phyloP scores from a whole-genome alignment of 2,797 vertebrate genomes.

The Cryptoprocta ferox region DNA sequence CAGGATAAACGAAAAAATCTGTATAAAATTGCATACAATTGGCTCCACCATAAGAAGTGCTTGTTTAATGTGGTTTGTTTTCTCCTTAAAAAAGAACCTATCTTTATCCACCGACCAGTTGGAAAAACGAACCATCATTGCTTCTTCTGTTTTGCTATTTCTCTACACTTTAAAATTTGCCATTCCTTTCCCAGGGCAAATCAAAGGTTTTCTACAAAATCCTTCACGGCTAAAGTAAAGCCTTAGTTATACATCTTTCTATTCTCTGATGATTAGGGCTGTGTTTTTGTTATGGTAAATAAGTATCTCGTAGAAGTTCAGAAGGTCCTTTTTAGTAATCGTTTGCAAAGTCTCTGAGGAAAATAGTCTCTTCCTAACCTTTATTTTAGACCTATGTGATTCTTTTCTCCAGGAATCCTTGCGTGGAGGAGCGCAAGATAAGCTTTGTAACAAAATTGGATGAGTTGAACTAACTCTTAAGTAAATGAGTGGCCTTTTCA shows the following conservation, averaged over 20 bases:
- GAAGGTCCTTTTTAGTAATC: constrained; percentile 58
- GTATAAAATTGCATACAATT: constrained; percentile 20
- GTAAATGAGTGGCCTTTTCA: constrained; percentile 47
- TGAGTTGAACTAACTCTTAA: constrained; percentile 56
- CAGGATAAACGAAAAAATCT: constrained; percentile 53
- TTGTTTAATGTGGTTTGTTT: constrained; percentile 60
- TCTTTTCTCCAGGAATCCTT: constrained; percentile 65
- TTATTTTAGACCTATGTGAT: constrained; percentile 37
- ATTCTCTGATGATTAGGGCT: constrained; percentile 47
- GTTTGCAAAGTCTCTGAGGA: constrained; percentile 24
- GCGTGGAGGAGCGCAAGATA: constrained; percentile 61
- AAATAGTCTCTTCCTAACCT: constrained; percentile 57
- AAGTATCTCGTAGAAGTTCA: constrained; percentile 58
- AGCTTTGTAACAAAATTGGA: constrained; percentile 59
- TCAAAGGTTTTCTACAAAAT: constrained; percentile 62
- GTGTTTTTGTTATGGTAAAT: constrained; percentile 70
- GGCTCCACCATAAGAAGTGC: constrained; percentile 40
- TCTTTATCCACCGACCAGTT: constrained; percentile 43
- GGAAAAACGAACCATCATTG: constrained; percentile 13
- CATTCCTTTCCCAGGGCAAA: constrained; percentile 50
- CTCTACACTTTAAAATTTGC: constrained; percentile 46
- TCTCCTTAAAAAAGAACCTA: constrained; percentile 53
- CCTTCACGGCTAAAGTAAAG: constrained; percentile 26
- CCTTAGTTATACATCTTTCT: constrained; percentile 67
- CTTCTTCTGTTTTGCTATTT: constrained; percentile 59